Conservation (phyloP, 2,797 vertebrate species). For the Acipenser transmontanus region DNA sequence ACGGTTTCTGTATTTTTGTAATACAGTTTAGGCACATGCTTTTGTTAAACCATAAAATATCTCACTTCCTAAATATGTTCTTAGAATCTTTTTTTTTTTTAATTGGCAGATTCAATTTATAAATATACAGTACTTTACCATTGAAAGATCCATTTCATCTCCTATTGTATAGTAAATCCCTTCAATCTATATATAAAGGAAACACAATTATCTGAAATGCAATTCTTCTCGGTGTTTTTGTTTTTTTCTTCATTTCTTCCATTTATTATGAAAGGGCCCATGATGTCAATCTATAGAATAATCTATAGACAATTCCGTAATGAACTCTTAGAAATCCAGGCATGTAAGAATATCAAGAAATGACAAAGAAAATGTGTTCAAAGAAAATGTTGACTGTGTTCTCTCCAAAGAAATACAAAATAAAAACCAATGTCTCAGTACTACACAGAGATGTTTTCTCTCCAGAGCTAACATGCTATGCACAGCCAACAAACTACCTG, state of each 20-base stretch:
- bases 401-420: no score
- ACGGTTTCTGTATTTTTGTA: conserved; percentile 6
- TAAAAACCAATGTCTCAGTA: not conserved
- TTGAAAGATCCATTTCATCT: not conserved
- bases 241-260: conserved; percentile 4
- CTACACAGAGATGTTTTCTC: conserved; percentile 12
- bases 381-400: conserved; percentile 22
- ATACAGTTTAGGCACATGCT: conserved; percentile 19
- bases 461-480: conserved; percentile 27
- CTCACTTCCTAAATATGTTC: conserved; percentile 18
- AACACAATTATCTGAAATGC: not conserved
- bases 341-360: conserved; percentile 20
- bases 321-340: conserved; percentile 24
- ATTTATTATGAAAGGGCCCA: not conserved
- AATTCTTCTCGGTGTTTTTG: not conserved
- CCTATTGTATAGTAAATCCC: not conserved
- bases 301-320: conserved; percentile 5
- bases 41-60: conserved; percentile 38
- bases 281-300: conserved; percentile 22
- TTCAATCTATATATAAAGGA: not conserved
- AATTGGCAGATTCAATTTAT: not conserved
- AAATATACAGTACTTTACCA: conserved; percentile 9
- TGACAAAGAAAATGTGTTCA: conserved; percentile 20
- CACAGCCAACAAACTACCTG: conserved; percentile 23
- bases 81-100: not conserved